phyloP scores from a whole-genome alignment of 2,888 invertebrate genomes.

The Noctua janthina region DNA sequence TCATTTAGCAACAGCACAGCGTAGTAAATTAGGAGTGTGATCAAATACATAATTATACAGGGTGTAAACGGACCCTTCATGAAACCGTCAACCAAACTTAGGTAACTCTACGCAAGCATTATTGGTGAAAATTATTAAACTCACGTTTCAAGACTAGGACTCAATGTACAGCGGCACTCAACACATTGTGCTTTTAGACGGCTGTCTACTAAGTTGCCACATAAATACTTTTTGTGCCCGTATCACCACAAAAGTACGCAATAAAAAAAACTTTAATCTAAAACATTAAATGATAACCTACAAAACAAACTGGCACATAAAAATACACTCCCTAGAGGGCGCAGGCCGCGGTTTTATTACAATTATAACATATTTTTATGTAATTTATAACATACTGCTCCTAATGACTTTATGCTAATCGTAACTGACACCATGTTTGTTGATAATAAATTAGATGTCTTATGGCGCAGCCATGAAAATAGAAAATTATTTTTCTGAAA shows the following conservation, averaged over 20 bases:
- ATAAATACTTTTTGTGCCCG: conserved; percentile 7
- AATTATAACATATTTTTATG: conserved; percentile 83
- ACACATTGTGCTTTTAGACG: neutral
- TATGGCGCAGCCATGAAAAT: conserved; percentile 42
- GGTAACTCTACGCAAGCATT: too few relatives aligned
- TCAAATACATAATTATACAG: too few relatives aligned
- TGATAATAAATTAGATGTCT: conserved; percentile 62
- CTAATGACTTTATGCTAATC: conserved; percentile 87
- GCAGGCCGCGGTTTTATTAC: conserved; percentile 82
- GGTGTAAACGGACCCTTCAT: too few relatives aligned
- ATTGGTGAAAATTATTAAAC: too few relatives aligned
- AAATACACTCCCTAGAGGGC: conserved; percentile 76
- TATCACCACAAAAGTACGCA: conserved; percentile 26
- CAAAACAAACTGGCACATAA: conserved; percentile 68
- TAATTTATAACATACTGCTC: conserved; percentile 81
- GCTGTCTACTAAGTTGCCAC: neutral
- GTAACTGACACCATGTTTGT: conserved; percentile 78
- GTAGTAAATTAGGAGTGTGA: too few relatives aligned
- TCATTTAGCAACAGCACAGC: neutral
- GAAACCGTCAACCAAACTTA: too few relatives aligned
- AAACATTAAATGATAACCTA: conserved; percentile 61
- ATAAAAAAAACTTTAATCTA: conserved; percentile 50
- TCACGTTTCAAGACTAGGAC: too few relatives aligned
- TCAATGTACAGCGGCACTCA: too few relatives aligned
- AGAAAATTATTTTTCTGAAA: conserved; percentile 24